A percentile compares a stretch with the other conserved stretches of the same genome.
phyloP scores from a whole-genome alignment of 2,888 invertebrate species.

The Orthosia incerta region DNA sequence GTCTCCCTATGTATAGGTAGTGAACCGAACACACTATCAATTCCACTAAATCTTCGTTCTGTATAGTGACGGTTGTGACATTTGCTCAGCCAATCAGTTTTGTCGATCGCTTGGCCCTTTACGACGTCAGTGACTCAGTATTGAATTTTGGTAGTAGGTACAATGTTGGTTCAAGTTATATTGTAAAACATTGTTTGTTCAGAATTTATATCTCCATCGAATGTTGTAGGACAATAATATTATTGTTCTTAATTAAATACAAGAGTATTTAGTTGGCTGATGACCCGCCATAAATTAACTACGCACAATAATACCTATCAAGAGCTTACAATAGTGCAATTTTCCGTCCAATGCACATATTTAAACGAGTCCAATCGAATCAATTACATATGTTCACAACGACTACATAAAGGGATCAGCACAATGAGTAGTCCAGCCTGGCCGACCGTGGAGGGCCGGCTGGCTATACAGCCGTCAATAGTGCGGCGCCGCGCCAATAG shows the following conservation, averaged over 20 bases:
- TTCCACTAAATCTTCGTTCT: conserved; percentile 42
- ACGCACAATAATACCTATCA: conserved; percentile 20
- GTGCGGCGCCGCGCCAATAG: conserved; percentile 10
- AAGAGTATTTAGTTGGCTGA: neutral
- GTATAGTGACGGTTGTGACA: conserved; percentile 34
- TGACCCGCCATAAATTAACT: conserved; percentile 17
- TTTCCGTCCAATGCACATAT: conserved; percentile 53
- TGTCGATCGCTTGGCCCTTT: conserved; percentile 42
- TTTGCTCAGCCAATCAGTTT: conserved; percentile 52
- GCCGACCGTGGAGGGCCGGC: neutral
- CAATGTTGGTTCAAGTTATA: neutral
- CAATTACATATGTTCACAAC: conserved; percentile 53
- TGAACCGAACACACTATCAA: conserved; percentile 30
- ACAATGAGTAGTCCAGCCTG: conserved; percentile 44
- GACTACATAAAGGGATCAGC: conserved; percentile 49
- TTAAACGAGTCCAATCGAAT: conserved; percentile 59
- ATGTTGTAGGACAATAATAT: neutral
- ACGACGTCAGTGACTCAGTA: conserved; percentile 43
- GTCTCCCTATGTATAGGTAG: neutral
- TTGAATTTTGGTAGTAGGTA: conserved; percentile 24
- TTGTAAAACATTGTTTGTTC: neutral
- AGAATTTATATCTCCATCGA: neutral
- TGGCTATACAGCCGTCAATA: conserved; percentile 18
- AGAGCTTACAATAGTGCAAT: conserved; percentile 50
- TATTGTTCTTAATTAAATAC: neutral